Base-by-base conservation (phyloP, 2,888 invertebrate species). In the Caradrina clavipalpis region DNA sequence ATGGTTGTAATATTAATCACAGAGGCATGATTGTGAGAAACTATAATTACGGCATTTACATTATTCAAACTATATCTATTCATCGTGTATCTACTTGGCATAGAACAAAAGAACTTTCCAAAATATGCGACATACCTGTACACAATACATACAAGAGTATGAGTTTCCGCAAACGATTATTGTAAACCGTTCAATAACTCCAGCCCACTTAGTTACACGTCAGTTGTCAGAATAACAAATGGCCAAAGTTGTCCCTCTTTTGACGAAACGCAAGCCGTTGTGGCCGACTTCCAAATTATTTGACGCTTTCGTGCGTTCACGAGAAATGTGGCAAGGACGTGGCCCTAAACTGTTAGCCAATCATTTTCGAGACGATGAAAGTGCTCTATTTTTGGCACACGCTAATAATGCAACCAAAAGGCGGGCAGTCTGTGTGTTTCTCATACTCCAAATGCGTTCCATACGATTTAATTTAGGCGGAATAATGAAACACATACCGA, bases 211-310 rank as follows among this genome's bases (percentile, higher is more conserved):
- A 71, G 75, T 75, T 76, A 57, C 60, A 56, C 39, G 66, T 70
- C 70, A 64, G 66, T 72, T 83, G 82, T 76, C 76, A 51, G 73
- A 70, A 70, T 80, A 78, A 80, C 69, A 78, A 82, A 84, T 84
- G 72, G 56, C 45, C 73, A 47, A 82, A 83, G 78, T 83, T 76
- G 75, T 76, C 69, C 58, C 63, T 60, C 59, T 67, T 82, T 78
- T 82, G 84, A 83, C 74, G 70, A 64, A 79, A 71, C 66, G 63
- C 69, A 62, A 69, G 57, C 69, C 68, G 56, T 68, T 65, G 69
- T 78, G 79, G 71, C 82, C 62, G 65, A 73, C 70, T 78, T 81
- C 78, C 76, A 81, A 83, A 73, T 73, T 61, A 71, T 81, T 83
- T 69, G 67, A 82, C 71, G 80, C 45, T 76, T 79, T 76, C 73